Base-by-base conservation (phyloP, 2,113 vertebrate species). In the Galeopterus variegatus region DNA sequence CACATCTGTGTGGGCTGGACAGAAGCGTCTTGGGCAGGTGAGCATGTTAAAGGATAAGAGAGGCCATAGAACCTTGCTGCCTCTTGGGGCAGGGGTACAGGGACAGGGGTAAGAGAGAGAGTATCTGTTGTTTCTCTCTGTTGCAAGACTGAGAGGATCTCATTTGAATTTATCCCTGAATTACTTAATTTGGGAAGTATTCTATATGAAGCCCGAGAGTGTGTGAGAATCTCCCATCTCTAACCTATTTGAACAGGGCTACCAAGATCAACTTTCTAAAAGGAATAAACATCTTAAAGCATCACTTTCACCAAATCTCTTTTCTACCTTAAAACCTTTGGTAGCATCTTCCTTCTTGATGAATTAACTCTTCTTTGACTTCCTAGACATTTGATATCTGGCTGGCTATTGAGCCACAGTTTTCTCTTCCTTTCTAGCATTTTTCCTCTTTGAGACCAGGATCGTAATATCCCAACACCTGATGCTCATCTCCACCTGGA, bases 1-100 rank as follows among this genome's bases (percentile, higher is more conserved):
- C 98, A 99, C 99, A 0, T 99, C 99, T 69, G 99, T 99, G 95
- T 99, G 99, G 99, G 99, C 99, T 80, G 99, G 99, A 96, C 99
- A 99, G 98, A 99, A 99, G 79, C 99, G 99, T 99, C 98, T 99
- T 60, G 99, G 99, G 86, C 99, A 99, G 99, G 99, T 99, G 96
- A 87, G 92, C 18, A 23, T 4, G 17, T 86, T 82, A 72, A 86
- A 88, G 73, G 14, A 52, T 62, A 80, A 80, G 36, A 70, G 45
- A 81, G 23, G 56, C 82, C n/a, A 1, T 67, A 45, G 72, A 94
- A 90, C 24, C 0, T 60, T 50, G 8, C 6, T 82, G 26, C 54
- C 36, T 54, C 41, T 89, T 82, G 52, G 19, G 2, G 14, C 19
- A n/a, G 13, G 31, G 18, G 72, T 41, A 41, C 41, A 9, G 6